These are phyloP conservation scores for Cylindroiulus punctatus DNA, from an alignment of 2,888 invertebrate species.

Conservation along the genomic window DNA sequence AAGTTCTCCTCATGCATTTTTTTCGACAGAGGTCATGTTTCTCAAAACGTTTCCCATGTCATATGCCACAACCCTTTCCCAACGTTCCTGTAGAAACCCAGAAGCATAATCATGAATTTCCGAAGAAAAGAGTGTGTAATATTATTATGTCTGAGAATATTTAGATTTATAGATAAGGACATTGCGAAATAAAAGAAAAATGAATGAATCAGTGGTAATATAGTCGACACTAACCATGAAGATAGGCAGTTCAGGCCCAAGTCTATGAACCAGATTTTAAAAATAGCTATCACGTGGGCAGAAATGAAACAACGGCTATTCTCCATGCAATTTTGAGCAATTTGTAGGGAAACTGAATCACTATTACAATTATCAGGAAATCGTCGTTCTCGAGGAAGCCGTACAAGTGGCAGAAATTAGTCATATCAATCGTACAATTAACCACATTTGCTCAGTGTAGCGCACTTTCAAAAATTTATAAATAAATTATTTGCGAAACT, in stretches of 20 bases:
- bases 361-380: not conserved
- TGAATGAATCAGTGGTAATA: conserved; percentile 15
- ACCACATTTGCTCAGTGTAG: no score
- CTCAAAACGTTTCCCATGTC: not conserved
- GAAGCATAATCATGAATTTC: not conserved
- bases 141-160: not conserved
- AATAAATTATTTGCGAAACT: not conserved
- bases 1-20: not conserved
- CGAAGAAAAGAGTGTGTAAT: not conserved
- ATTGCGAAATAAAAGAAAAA: conserved; percentile 16
- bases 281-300: conserved; percentile 9
- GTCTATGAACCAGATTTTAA: not conserved
- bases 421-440: not conserved
- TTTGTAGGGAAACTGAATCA: not conserved
- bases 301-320: not conserved
- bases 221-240: not conserved
- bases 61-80: not conserved
- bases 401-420: not conserved
- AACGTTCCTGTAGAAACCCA: not conserved
- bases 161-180: not conserved
- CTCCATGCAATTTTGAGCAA: not conserved
- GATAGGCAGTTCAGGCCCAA: not conserved
- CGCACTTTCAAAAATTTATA: not conserved
- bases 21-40: not conserved
- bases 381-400: not conserved